phyloP scores from a whole-genome alignment of 2,113 vertebrate species.

The Lichenostomus cassidix region DNA sequence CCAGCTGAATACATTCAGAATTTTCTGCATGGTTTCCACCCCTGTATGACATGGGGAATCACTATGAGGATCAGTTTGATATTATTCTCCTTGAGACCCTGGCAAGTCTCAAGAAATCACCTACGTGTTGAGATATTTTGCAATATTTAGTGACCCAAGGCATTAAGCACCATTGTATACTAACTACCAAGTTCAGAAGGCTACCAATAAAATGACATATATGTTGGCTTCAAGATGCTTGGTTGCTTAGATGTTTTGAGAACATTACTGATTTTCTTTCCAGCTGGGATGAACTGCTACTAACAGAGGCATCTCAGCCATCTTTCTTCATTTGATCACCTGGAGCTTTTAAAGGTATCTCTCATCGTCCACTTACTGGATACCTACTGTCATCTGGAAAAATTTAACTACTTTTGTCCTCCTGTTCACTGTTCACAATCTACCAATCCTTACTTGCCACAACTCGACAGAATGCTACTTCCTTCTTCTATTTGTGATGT shows the following conservation, averaged over 20 bases:
- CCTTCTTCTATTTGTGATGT: neutral
- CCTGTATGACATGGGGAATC: neutral
- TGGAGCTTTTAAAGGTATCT: neutral
- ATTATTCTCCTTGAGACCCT: neutral
- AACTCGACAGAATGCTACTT: neutral
- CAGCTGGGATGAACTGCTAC: neutral
- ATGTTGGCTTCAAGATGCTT: neutral
- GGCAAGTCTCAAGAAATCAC: neutral
- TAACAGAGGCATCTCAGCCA: neutral
- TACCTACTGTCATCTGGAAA: neutral
- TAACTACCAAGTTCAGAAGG: neutral
- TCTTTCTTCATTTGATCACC: neutral
- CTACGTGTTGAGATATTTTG: neutral
- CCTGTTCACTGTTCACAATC: neutral
- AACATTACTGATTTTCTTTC: neutral
- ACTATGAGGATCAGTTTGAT: neutral
- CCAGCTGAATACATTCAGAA: neutral
- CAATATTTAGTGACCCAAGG: neutral
- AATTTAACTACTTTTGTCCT: neutral
- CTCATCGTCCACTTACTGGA: neutral
- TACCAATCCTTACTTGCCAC: neutral
- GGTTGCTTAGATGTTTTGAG: neutral
- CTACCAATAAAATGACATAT: neutral
- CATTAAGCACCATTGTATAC: neutral
- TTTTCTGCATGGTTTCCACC: neutral